These are phyloP conservation scores for Drosophila rubida DNA, from an alignment of 2,888 invertebrate species.

Conservation along the genomic window DNA sequence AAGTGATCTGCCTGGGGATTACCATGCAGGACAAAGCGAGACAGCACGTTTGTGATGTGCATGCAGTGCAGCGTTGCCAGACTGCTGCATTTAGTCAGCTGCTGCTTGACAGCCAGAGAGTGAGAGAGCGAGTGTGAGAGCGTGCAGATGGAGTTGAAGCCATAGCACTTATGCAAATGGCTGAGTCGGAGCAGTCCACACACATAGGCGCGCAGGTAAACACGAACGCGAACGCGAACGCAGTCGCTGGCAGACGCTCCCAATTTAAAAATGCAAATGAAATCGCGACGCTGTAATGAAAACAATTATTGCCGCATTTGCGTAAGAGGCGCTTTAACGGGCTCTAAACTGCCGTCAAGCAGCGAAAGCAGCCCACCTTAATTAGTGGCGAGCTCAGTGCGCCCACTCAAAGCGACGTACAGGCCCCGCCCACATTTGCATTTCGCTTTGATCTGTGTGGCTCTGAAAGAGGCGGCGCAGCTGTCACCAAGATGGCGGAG, in stretches of 20 bases:
- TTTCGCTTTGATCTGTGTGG: conserved; percentile 78
- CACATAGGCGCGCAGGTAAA: neutral
- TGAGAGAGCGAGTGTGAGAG: conserved; percentile 3
- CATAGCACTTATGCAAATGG: conserved; percentile 53
- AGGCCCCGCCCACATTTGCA: conserved; percentile 72
- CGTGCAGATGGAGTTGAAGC: neutral
- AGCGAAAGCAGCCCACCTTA: conserved; percentile 52
- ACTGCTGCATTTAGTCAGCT: neutral
- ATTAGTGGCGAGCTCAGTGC: conserved; percentile 68
- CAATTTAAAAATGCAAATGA: conserved; percentile 66
- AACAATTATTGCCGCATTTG: conserved; percentile 82
- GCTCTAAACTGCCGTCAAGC: conserved; percentile 64
- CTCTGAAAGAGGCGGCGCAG: conserved; percentile 28
- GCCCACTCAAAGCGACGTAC: conserved; percentile 41
- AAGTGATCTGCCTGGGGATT: neutral
- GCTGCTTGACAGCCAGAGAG: neutral
- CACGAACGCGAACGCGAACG: too few relatives aligned
- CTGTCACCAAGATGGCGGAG: conserved; percentile 41
- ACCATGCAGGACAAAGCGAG: neutral
- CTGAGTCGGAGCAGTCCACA: conserved; percentile 30
- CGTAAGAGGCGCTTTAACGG: conserved; percentile 75
- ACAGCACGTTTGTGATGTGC: neutral
- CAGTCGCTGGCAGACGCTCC: conserved; percentile 1
- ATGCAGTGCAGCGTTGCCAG: conserved; percentile 11
- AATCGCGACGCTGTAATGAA: conserved; percentile 62